These are phyloP conservation scores for Pteronotus mesoamericanus DNA, from an alignment of 2,797 vertebrate genomes.

Conservation along the genomic window DNA sequence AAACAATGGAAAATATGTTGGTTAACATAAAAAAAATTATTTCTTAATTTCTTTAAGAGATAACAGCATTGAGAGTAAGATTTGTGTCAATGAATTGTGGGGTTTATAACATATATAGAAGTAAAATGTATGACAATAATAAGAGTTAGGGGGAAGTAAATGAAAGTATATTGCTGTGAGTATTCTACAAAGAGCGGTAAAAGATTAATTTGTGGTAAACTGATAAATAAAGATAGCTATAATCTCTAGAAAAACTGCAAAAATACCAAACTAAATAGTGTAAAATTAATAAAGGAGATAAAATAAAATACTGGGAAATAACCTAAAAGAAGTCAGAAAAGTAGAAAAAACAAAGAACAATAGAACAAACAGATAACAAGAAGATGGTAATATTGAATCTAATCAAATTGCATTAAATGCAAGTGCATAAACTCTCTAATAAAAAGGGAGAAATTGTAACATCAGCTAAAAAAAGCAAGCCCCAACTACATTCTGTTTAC, in stretches of 20 bases:
- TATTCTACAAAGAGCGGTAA: neutral
- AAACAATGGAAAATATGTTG: neutral
- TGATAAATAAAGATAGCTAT: neutral
- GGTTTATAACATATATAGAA: neutral
- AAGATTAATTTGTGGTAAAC: neutral
- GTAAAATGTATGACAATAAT: neutral
- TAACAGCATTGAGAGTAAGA: neutral
- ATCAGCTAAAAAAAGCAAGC: neutral
- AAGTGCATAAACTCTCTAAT: neutral
- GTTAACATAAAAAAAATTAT: neutral
- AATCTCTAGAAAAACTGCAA: neutral
- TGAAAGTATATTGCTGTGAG: neutral
- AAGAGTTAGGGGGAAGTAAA: neutral
- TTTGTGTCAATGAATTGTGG: neutral
- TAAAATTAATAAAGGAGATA: neutral
- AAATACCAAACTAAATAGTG: neutral
- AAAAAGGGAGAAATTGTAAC: neutral
- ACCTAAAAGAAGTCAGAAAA: neutral
- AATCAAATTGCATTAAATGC: neutral
- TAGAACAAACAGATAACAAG: neutral
- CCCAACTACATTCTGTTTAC: neutral
- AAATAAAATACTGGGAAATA: neutral
- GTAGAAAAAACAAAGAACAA: neutral
- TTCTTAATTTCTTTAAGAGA: neutral
- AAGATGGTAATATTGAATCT: neutral